Conservation (phyloP, 1,140 invertebrate genomes). For the Doryteuthis pealeii region DNA sequence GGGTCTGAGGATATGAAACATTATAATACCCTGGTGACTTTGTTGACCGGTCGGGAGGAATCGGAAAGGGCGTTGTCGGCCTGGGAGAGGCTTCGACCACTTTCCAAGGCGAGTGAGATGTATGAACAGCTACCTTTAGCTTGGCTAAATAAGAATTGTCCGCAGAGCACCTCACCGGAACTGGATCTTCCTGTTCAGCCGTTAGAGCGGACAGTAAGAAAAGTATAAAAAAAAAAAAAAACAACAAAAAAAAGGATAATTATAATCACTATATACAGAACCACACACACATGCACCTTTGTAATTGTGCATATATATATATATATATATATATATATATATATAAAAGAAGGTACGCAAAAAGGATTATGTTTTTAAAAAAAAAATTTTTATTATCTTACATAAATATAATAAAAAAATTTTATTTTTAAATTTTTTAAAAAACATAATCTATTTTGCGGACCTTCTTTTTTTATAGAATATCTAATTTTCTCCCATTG, state of each 20-base stretch:
- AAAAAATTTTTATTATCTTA: not conserved
- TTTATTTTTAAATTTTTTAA: no score
- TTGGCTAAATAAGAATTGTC: constrained; percentile 48
- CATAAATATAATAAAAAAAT: not conserved
- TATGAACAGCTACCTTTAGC: constrained; percentile 32
- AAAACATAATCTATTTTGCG: no score
- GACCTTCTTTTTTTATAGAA: no score
- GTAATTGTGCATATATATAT: not conserved
- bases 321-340: no score
- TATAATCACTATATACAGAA: not conserved
- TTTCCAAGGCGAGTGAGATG: constrained; percentile 23
- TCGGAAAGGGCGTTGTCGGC: constrained; percentile 44
- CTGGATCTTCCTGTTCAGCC: constrained; percentile 20
- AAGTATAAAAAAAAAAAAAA: not conserved
- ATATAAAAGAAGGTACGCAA: not conserved
- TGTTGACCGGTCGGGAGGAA: constrained; percentile 41
- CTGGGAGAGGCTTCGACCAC: constrained; percentile 59
- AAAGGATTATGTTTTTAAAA: not conserved
- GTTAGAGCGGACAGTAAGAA: not conserved
- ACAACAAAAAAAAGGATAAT: not conserved
- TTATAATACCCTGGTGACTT: constrained; percentile 61
- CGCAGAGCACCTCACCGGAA: constrained; percentile 47
- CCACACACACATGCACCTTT: not conserved
- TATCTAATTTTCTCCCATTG: no score
- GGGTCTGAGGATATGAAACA: constrained; percentile 83